Conservation (phyloP, 2,113 vertebrate species). For the Vireo altiloquus region DNA sequence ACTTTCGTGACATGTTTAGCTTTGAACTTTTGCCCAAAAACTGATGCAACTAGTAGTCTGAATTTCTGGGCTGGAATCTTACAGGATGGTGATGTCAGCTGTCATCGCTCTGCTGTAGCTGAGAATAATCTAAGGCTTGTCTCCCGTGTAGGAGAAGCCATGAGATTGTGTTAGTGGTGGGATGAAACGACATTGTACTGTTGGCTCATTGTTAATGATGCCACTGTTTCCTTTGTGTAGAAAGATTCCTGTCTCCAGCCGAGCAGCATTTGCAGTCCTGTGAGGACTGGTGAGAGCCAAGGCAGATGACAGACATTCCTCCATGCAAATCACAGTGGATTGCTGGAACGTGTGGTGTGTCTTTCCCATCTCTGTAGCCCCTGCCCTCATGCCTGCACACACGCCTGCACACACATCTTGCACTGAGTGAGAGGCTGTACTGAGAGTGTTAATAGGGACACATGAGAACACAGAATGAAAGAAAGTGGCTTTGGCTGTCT, state of each 20-base stretch:
- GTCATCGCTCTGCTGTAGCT: slow-evolving; percentile 35
- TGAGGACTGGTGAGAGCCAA: not conserved
- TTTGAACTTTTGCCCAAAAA: slow-evolving; percentile 55
- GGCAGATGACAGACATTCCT: not conserved
- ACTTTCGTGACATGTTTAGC: slow-evolving; percentile 12
- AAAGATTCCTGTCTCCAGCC: not conserved
- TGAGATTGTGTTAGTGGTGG: not conserved
- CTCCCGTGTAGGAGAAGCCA: not conserved
- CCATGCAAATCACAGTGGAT: not conserved
- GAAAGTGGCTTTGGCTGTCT: not conserved
- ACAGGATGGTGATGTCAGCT: slow-evolving; percentile 45
- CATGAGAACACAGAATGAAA: not conserved
- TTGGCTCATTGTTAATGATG: not conserved
- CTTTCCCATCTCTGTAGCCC: not conserved
- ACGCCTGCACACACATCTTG: not conserved
- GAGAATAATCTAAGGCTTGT: slow-evolving; percentile 29
- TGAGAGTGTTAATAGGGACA: not conserved
- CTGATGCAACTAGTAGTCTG: slow-evolving; percentile 52
- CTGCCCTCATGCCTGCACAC: not conserved
- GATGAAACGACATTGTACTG: not conserved
- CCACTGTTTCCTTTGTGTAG: not conserved
- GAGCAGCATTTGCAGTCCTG: not conserved
- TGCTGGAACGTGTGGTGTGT: not conserved
- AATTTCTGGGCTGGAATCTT: slow-evolving; percentile 42
- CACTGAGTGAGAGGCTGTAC: not conserved